Evolutionary conservation across 2,797 vertebrate species (phyloP), one percentile per base, ranked within the genome.

Genomic region (Lagocephalus sceleratus): DNA sequence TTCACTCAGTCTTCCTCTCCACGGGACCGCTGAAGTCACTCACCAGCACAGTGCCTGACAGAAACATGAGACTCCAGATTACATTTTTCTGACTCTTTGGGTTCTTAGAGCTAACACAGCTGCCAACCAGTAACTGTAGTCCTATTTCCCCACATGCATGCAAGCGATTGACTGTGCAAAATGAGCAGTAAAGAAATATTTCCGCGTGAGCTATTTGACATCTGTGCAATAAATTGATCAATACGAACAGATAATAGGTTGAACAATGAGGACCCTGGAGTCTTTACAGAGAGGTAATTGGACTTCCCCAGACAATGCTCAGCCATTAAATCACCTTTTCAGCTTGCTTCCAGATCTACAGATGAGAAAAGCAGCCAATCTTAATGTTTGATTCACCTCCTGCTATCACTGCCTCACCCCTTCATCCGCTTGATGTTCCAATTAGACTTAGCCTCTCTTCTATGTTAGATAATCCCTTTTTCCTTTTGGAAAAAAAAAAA

Each of bases 21-120:
- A 49, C 5, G 56, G 16, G 2, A 15, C 29, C 9, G 20, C 44
- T 15, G 5, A 11, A 14, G 45, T 14, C 17, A 59, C 20, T 60
- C 49, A 60, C 47, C 45, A 19, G 10, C 29, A 71, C 4, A 32
- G 16, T 38, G 9, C n/a, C 45, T 11, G 16, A 57, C 40, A 47
- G 16, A 43, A 78, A 79, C 44, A 49, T 7, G 51, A 79, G 65
- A 63, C n/a, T 60, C 16, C 5, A 42, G 68, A 74, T 78, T 54
- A 61, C 44, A 45, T 73, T 48, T 38, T 60, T 70, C 25, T 1
- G 44, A 51, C 61, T 60, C 45, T 63, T 59, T 6, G 42, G 53
- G 41, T 59, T 54, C 15, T 5, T 1, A 44, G 15, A 78, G 56
- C 54, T 67, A 32, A 61, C 52, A 75, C 59, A 70, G 71, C 48